Percentiles rank a stretch among this genome's conserved stretches.
phyloP scores from a whole-genome alignment of 2,113 vertebrate genomes.

The Archocentrus centrarchus region DNA sequence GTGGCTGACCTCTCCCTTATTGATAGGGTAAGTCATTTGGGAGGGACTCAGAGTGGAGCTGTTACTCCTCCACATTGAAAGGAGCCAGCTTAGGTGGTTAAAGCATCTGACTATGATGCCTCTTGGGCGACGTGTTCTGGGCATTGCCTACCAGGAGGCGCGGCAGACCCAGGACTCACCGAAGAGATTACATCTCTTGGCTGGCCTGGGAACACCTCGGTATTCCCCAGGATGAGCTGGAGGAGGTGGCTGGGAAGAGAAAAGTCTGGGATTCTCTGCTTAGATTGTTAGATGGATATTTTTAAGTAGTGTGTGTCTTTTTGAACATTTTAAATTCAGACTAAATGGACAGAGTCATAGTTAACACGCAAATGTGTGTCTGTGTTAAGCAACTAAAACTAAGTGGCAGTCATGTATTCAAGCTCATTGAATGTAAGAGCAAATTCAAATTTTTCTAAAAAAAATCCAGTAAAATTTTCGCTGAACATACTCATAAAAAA shows the following conservation, averaged over 20 bases:
- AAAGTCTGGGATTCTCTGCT: background rate
- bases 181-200: background rate
- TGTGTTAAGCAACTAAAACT: background rate
- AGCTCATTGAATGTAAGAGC: background rate
- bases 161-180: background rate
- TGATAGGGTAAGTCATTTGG: background rate
- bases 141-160: background rate
- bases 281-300: background rate
- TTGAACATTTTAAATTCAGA: conserved; percentile 1
- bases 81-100: background rate
- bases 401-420: background rate
- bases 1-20: background rate
- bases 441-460: background rate
- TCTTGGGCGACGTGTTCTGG: background rate
- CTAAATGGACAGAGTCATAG: background rate
- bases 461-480: background rate
- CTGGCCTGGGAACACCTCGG: background rate
- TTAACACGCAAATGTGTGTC: background rate
- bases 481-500: background rate
- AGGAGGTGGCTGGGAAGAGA: background rate
- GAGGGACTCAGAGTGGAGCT: background rate
- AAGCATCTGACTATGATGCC: background rate
- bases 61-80: background rate
- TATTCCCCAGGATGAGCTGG: background rate
- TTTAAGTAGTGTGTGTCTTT: background rate